Base-by-base conservation (phyloP, 2,888 invertebrate genomes). In the Amblyjoppa proteus region DNA sequence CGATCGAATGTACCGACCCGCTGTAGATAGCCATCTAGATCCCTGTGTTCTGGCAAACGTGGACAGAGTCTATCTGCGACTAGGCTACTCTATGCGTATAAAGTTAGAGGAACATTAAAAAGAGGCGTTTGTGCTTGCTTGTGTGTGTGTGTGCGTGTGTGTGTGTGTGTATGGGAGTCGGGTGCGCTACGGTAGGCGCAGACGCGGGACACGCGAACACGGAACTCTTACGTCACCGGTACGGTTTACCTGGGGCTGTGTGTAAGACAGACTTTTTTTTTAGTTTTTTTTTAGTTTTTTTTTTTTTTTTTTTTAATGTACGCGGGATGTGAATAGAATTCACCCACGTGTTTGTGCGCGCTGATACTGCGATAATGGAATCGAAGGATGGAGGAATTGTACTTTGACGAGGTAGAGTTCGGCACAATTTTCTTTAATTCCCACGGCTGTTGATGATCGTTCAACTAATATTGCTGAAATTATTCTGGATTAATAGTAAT, bases 181-280 rank as follows among this genome's bases (percentile, higher is more conserved):
- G 45, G 58, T 61, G 61, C 31, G 34, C 31, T 2, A 45, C 45
- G 56, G 34, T 53, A 25, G 7, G 68, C 56, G 73, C 64, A 56
- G 11, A 28, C 9, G 56, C 81, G 41, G 51, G 58, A 53, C 49
- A 41, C 53, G 66, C 84, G 89, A 91, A 91, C 90, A 90, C 91
- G 92, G 90, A 91, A 91, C 91, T 90, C 91, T 91, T 91, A 89
- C 92, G 90, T 91, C 91, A 91, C 83, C 86, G 88, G 86, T 87
- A 89, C 87, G 81, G 28, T 61, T 28, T 53, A 49, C 45, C 81
- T 71, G 66, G 9, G 20, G 56, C 9, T 56, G 9, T 25, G 25
- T 58, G 11, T 28, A 31, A 53, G 20, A 34, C 31, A 53, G 0
- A n/a, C 31, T 3, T 56, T 25, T 71, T 76, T 49, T 71, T 83